Evolutionary conservation across 2,888 invertebrate genomes (phyloP).

Genomic region (Ommatoiulus sabulosus): DNA sequence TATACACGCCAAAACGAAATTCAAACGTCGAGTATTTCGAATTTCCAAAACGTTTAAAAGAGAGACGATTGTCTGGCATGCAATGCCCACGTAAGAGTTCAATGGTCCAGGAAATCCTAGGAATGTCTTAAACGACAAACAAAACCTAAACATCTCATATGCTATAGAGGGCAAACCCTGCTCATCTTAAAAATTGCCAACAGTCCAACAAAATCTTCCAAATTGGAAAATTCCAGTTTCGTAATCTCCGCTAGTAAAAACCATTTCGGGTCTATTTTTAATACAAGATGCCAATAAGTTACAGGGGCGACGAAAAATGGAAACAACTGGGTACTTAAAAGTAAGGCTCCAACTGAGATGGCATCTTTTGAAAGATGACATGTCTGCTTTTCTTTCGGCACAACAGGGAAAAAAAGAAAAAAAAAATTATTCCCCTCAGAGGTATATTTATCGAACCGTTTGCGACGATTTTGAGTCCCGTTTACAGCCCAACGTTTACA

Average conservation of each 20-base stretch:
- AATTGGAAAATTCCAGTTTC: constrained; percentile 34
- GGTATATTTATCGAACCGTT: constrained; percentile 48
- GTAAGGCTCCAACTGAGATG: constrained; percentile 18
- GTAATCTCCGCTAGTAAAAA: neutral
- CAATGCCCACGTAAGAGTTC: neutral
- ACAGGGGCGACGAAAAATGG: constrained; percentile 29
- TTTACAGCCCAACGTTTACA: neutral
- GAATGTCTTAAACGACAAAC: neutral
- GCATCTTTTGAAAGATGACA: constrained; percentile 39
- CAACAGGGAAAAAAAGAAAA: neutral
- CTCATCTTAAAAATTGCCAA: neutral
- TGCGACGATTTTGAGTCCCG: neutral
- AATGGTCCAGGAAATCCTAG: neutral
- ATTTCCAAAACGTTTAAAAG: neutral
- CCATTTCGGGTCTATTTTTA: constrained; percentile 20
- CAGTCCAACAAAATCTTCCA: neutral
- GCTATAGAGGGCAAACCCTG: neutral
- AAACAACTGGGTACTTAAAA: constrained; percentile 47
- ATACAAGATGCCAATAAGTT: constrained; percentile 8
- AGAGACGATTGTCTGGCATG: neutral
- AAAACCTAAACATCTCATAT: neutral
- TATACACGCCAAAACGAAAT: constrained; percentile 25
- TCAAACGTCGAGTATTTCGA: neutral
- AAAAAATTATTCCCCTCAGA: constrained; percentile 37
- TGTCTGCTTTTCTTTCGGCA: constrained; percentile 30